These are phyloP conservation scores for Lasius platythorax DNA, from an alignment of 2,888 invertebrate species.

Conservation along the genomic window DNA sequence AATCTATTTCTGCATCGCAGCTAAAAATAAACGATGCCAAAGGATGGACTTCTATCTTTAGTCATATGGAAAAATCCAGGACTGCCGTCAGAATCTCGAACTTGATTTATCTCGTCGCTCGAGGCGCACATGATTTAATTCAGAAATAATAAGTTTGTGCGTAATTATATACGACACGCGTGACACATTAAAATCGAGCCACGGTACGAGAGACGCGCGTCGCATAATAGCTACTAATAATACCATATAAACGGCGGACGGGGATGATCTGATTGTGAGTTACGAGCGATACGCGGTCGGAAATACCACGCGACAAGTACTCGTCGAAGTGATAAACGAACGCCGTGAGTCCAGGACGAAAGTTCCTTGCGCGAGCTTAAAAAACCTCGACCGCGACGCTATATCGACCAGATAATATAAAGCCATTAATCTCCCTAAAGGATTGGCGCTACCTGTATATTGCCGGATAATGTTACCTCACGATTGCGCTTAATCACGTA, in stretches of 20 bases:
- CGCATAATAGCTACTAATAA: constrained; percentile 24
- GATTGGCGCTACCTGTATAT: constrained; percentile 67
- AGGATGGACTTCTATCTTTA: background rate
- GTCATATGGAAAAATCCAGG: background rate
- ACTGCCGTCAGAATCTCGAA: background rate
- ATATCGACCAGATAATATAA: constrained; percentile 64
- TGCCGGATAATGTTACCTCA: constrained; percentile 64
- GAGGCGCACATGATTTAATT: constrained; percentile 18
- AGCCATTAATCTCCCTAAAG: constrained; percentile 74
- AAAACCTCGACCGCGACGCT: constrained; percentile 44
- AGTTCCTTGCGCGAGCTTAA: constrained; percentile 24
- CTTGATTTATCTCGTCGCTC: constrained; percentile 8
- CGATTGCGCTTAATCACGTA: constrained; percentile 60
- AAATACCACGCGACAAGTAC: constrained; percentile 28
- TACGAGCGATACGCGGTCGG: constrained; percentile 39
- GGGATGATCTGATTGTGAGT: constrained; percentile 14
- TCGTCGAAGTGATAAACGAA: constrained; percentile 62
- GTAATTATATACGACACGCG: constrained; percentile 1
- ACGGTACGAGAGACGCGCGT: background rate
- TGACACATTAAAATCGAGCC: constrained; percentile 13
- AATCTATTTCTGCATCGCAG: background rate
- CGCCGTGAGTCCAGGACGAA: constrained; percentile 47
- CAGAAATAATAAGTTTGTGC: constrained; percentile 19
- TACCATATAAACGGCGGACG: background rate
- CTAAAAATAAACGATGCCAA: background rate